Percentiles rank a stretch among this genome's conserved stretches.
phyloP scores from a whole-genome alignment of 2,113 vertebrate genomes.

The Urocynchramus pylzowi region DNA sequence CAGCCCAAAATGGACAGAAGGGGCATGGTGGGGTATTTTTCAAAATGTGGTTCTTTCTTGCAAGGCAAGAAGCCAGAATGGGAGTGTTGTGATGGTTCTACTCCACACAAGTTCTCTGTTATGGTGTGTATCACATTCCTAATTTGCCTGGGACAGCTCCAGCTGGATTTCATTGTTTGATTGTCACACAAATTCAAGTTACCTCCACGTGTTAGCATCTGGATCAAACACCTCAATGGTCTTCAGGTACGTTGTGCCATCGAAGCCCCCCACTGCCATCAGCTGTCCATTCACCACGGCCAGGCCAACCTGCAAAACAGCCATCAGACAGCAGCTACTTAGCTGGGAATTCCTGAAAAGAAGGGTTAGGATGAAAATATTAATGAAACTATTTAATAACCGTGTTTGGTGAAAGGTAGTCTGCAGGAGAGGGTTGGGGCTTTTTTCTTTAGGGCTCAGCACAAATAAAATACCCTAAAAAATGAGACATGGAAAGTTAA shows the following conservation, averaged over 20 bases:
- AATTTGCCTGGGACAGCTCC: background rate
- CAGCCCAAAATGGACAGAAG: background rate
- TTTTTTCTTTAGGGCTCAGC: background rate
- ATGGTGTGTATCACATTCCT: background rate
- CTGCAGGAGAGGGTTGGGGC: background rate
- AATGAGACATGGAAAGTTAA: background rate
- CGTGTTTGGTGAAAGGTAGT: background rate
- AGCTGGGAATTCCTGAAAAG: background rate
- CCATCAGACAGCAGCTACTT: background rate
- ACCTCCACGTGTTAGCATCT: constrained; percentile 98
- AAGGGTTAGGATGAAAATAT: background rate
- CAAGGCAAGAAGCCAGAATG: background rate
- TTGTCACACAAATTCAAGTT: background rate
- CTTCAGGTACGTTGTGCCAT: constrained; percentile 97
- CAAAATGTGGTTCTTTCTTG: background rate
- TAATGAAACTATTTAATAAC: background rate
- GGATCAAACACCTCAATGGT: constrained; percentile 99
- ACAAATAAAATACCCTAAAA: background rate
- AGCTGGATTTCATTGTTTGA: background rate
- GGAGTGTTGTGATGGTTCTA: background rate
- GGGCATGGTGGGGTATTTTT: background rate
- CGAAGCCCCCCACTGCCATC: constrained; percentile 98
- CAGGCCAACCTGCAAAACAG: constrained; percentile 85
- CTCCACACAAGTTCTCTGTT: background rate
- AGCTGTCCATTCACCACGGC: constrained; percentile 97